Evolutionary conservation across 2,888 invertebrate genomes (phyloP).

Genomic region (Trichopria drosophilae): DNA sequence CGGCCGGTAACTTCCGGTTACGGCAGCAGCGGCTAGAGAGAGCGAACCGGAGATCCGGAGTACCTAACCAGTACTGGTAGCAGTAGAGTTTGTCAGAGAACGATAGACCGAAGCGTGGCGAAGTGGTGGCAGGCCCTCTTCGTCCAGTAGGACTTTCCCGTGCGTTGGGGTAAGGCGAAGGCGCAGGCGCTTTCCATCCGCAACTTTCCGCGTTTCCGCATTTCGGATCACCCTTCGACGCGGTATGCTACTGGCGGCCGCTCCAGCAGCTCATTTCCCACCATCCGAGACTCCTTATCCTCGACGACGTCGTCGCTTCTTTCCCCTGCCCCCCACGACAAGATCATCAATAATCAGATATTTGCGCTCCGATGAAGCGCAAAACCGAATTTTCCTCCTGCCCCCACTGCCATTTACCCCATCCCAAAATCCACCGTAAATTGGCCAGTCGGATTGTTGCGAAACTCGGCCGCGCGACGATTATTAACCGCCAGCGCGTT

Average conservation of each 20-base stretch:
- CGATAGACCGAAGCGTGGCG: slow-evolving; percentile 36
- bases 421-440: too few relatives aligned
- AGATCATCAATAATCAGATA: slow-evolving; percentile 19
- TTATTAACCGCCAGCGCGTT: too few relatives aligned
- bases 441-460: too few relatives aligned
- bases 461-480: too few relatives aligned
- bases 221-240: neutral
- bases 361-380: slow-evolving; percentile 24
- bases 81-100: slow-evolving; percentile 51
- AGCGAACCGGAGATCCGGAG: slow-evolving; percentile 51
- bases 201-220: neutral
- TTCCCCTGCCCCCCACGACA: slow-evolving; percentile 9
- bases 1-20: slow-evolving; percentile 3
- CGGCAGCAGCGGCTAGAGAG: slow-evolving; percentile 7
- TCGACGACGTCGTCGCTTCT: slow-evolving; percentile 3
- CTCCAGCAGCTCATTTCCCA: neutral
- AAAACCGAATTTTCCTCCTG: slow-evolving; percentile 34
- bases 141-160: slow-evolving; percentile 43
- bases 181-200: slow-evolving; percentile 34
- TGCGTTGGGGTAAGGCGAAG: slow-evolving; percentile 42
- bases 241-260: neutral
- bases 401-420: too few relatives aligned
- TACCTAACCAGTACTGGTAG: slow-evolving; percentile 53
- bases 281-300: slow-evolving; percentile 4
- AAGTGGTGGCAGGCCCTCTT: slow-evolving; percentile 51